phyloP scores from a whole-genome alignment of 2,797 vertebrate genomes.

The Natrix natrix region DNA sequence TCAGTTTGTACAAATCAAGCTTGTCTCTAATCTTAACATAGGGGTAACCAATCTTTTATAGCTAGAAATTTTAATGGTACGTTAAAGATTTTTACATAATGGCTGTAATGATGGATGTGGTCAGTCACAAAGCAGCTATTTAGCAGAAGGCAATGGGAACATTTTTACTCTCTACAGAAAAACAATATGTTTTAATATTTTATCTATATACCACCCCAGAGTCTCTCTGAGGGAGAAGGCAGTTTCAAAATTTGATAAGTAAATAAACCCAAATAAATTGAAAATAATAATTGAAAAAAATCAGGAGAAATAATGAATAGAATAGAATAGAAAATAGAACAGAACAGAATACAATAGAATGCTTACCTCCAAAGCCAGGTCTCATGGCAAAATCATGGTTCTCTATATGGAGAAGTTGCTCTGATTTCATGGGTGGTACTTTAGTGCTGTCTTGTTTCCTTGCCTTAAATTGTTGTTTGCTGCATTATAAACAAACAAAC shows the following conservation, averaged over 20 bases:
- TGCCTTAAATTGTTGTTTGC: slow-evolving; percentile 71
- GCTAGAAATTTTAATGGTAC: background rate
- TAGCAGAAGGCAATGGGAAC: background rate
- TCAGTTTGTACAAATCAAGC: background rate
- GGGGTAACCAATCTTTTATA: background rate
- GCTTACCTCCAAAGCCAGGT: slow-evolving; percentile 89
- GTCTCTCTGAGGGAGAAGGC: background rate
- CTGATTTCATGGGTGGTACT: slow-evolving; percentile 79
- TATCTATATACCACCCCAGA: background rate
- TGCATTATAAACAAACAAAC: slow-evolving; percentile 36
- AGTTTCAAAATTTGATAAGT: background rate
- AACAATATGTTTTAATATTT: background rate
- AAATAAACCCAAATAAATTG: background rate
- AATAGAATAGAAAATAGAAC: background rate
- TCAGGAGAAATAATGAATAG: background rate
- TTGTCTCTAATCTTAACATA: background rate
- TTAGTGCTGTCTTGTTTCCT: slow-evolving; percentile 87
- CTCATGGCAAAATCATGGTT: slow-evolving; percentile 91
- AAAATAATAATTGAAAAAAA: background rate
- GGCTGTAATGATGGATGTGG: background rate
- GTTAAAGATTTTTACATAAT: background rate
- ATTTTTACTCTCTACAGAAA: background rate
- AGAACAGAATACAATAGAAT: background rate
- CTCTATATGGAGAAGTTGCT: slow-evolving; percentile 87
- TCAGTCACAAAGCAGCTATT: background rate